phyloP scores from a whole-genome alignment of 2,797 vertebrate species.

The Phrynocephalus forsythii region DNA sequence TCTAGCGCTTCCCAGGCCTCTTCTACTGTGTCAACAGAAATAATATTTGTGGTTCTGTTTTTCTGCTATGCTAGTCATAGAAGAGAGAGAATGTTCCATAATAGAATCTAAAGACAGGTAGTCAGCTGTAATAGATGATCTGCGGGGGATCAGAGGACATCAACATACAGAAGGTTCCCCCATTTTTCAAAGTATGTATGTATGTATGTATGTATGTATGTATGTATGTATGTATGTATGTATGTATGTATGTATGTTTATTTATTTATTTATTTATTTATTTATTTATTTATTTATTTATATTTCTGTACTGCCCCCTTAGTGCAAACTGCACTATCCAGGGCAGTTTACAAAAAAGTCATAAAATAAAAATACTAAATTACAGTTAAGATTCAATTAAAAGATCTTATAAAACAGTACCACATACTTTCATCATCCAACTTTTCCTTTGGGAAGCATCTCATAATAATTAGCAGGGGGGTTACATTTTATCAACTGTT shows the following conservation, averaged over 20 bases:
- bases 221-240: too few species aligned
- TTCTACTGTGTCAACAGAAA: not conserved
- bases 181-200: too few species aligned
- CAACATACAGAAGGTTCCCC: not conserved
- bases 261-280: too few species aligned
- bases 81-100: not conserved
- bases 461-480: not conserved
- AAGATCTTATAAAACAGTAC: not conserved
- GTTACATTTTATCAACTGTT: not conserved
- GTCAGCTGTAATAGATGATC: not conserved
- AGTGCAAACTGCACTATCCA: too few species aligned
- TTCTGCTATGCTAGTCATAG: not conserved
- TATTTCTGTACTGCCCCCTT: too few species aligned
- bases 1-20: too few species aligned
- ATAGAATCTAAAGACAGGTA: not conserved
- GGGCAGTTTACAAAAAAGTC: too few species aligned
- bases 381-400: too few species aligned
- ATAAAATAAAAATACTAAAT: too few species aligned
- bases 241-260: too few species aligned
- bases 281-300: too few species aligned
- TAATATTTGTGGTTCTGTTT: not conserved
- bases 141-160: not conserved
- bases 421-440: not conserved
- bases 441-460: not conserved
- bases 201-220: too few species aligned